These are phyloP conservation scores for Barnardius zonarius DNA, from an alignment of 2,113 vertebrate species.

Conservation along the genomic window DNA sequence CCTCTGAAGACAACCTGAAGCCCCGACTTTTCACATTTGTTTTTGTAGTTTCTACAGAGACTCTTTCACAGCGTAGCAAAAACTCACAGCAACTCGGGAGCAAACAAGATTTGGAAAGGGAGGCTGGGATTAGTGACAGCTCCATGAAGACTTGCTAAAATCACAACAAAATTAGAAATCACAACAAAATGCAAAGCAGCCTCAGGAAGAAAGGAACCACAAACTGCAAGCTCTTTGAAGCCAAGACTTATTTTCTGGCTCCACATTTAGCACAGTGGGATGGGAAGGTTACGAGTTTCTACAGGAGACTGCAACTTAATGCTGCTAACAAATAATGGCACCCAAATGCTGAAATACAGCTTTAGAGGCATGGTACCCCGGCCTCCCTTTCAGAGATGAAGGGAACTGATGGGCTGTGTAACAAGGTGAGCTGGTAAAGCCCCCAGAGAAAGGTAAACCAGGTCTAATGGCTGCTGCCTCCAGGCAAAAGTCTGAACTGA, in stretches of 20 bases:
- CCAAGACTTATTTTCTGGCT: not conserved
- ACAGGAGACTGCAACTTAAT: fast-evolving
- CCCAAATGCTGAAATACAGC: not conserved
- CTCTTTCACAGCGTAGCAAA: not conserved
- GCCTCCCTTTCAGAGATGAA: not conserved
- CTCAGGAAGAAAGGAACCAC: not conserved
- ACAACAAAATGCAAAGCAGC: not conserved
- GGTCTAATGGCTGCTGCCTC: not conserved
- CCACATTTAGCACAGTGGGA: not conserved
- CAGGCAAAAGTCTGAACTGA: not conserved
- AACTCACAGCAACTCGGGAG: not conserved
- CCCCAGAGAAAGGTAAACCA: not conserved
- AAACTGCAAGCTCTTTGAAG: not conserved
- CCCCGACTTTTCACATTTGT: fast-evolving
- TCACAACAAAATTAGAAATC: not conserved
- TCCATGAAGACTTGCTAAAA: not conserved
- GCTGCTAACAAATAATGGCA: not conserved
- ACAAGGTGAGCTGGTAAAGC: not conserved
- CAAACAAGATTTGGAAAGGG: not conserved
- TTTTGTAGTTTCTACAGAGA: not conserved
- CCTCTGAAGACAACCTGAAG: not conserved
- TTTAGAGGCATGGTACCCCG: not conserved
- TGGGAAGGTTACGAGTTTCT: not conserved
- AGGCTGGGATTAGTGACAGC: not conserved
- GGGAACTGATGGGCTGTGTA: not conserved